Conservation (phyloP, 2,113 vertebrate species). For the Silurus asotus region DNA sequence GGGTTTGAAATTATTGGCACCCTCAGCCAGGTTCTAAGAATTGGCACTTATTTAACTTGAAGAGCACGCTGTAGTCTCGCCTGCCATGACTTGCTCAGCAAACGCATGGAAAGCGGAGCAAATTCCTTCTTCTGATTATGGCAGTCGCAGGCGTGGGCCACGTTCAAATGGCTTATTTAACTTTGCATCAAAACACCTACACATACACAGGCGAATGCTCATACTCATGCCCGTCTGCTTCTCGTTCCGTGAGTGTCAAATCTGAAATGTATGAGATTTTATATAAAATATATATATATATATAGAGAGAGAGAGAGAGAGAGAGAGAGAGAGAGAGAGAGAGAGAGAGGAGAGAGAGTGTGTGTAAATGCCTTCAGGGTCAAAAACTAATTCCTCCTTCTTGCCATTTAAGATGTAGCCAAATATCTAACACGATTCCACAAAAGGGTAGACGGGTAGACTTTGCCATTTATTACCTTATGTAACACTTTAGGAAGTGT, state of each 20-base stretch:
- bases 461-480: background rate
- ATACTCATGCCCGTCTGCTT: background rate
- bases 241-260: background rate
- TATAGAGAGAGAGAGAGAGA: too few relatives aligned
- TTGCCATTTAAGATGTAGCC: background rate
- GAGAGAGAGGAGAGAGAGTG: too few relatives aligned
- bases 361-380: background rate
- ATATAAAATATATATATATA: background rate
- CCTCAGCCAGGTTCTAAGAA: background rate
- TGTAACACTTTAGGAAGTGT: background rate
- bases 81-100: conserved; percentile 67
- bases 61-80: conserved; percentile 61
- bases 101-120: conserved; percentile 51
- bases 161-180: conserved; percentile 57
- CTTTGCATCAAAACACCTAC: conserved; percentile 17
- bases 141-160: conserved; percentile 36
- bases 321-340: too few relatives aligned
- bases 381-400: background rate
- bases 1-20: background rate
- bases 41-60: conserved; percentile 42
- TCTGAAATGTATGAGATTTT: background rate
- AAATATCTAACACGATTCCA: background rate
- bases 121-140: conserved; percentile 67
- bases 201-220: conserved; percentile 37
- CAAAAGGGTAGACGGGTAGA: background rate